Evolutionary conservation across 2,797 vertebrate species (phyloP), one percentile per base, ranked within the genome.

Genomic region (Psittacula echo): DNA sequence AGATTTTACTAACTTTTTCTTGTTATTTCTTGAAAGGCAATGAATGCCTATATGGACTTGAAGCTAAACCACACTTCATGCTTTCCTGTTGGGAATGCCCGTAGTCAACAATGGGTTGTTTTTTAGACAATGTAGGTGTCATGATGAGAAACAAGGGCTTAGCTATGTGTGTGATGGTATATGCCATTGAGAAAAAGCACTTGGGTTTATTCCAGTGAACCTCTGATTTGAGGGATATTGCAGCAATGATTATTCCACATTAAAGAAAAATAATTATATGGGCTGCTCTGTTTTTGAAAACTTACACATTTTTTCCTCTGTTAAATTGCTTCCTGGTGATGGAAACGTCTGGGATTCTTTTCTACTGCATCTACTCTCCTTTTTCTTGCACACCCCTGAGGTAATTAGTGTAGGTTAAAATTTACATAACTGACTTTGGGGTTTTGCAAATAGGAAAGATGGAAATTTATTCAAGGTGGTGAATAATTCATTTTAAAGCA

Each of bases 401-500:
- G 93, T 93, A 97, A 97, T 97, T 97, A 97, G 82, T 91, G 86
- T 94, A 94, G 91, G 89, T 89, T 97, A 89, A 95, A 96, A 96
- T 96, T 96, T 96, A 91, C 87, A 96, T 97, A 96, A 94, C 85
- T 87, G 91, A 94, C 85, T 96, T 97, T 89, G 80, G 95, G 88
- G 89, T 95, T 95, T 97, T 96, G 78, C 93, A 95, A 97, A 87
- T 95, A 94, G 64, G 65, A 96, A 97, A 95, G 86, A 96, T 93
- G 91, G 90, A 97, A 95, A 94, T 96, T 92, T 96, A 91, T 78
- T 94, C 78, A 96, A 87, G 80, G 77, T 90, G 93, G 86, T 96
- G 81, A 97, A 97, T 97, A 97, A 96, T 97, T 97, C 89, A 95
- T 93, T 92, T 96, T 95, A 90, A 96, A 96, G 84, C 75, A 93